These are phyloP conservation scores for Zaprionus tsacasi DNA, from an alignment of 1,140 invertebrate species.

Conservation along the genomic window DNA sequence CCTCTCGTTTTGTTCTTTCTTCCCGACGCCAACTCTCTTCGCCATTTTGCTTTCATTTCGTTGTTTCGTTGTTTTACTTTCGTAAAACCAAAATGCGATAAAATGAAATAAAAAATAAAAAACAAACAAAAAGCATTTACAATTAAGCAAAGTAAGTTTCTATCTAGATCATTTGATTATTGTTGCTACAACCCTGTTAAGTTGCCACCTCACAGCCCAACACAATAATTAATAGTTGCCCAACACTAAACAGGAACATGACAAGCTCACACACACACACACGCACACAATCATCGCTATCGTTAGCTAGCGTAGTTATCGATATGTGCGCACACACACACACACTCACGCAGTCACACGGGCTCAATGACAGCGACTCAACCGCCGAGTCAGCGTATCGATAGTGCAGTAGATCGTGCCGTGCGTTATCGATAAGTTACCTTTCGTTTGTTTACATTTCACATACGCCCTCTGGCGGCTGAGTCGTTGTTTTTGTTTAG, in stretches of 20 bases:
- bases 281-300: slow-evolving; percentile 32
- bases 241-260: slow-evolving; percentile 26
- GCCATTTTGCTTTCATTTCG: slow-evolving; percentile 62
- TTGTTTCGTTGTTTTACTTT: slow-evolving; percentile 48
- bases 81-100: slow-evolving; percentile 29
- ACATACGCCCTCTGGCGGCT: neutral
- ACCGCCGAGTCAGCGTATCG: neutral
- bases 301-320: slow-evolving; percentile 19
- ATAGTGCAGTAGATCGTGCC: neutral
- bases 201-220: neutral
- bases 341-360: neutral
- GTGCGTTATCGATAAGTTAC: slow-evolving; percentile 13
- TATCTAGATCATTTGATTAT: slow-evolving; percentile 57
- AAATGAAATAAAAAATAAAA: neutral
- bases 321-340: slow-evolving; percentile 23
- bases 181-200: slow-evolving; percentile 48
- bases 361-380: slow-evolving; percentile 24
- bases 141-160: slow-evolving; percentile 80
- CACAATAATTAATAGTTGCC: slow-evolving; percentile 29
- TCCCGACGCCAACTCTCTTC: slow-evolving; percentile 49
- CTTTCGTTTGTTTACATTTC: neutral
- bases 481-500: neutral
- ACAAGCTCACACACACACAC: slow-evolving; percentile 7
- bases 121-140: slow-evolving; percentile 66
- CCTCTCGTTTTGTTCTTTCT: slow-evolving; percentile 61